Conservation (phyloP, 2,797 vertebrate species). For the Emys orbicularis region DNA sequence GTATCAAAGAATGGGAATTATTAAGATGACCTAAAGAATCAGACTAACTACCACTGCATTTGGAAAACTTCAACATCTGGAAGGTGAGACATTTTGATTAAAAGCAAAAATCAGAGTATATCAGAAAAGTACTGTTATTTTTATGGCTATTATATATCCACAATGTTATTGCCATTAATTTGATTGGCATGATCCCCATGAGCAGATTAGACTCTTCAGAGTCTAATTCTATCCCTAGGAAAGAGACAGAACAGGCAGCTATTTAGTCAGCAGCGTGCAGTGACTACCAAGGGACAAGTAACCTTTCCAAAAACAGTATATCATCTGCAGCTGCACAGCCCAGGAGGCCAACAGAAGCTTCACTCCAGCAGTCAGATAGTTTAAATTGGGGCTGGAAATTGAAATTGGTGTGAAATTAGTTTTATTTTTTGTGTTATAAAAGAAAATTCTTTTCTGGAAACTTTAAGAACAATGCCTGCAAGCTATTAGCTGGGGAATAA, state of each 20-base stretch:
- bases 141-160: background rate
- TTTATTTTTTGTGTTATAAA: background rate
- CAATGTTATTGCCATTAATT: background rate
- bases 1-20: too few species aligned
- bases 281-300: background rate
- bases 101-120: background rate
- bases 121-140: background rate
- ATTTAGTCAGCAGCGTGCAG: background rate
- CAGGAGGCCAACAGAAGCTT: accelerated
- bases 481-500: background rate
- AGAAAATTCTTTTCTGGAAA: background rate
- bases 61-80: background rate
- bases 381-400: background rate
- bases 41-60: background rate
- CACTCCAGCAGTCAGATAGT: background rate
- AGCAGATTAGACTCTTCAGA: background rate
- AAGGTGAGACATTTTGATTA: background rate
- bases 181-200: background rate
- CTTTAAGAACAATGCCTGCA: background rate
- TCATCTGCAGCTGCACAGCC: background rate
- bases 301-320: background rate
- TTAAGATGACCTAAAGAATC: background rate
- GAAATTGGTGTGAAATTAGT: background rate
- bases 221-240: background rate
- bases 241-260: background rate